phyloP scores from a whole-genome alignment of 1,140 invertebrate genomes.

The Bombus confusus region DNA sequence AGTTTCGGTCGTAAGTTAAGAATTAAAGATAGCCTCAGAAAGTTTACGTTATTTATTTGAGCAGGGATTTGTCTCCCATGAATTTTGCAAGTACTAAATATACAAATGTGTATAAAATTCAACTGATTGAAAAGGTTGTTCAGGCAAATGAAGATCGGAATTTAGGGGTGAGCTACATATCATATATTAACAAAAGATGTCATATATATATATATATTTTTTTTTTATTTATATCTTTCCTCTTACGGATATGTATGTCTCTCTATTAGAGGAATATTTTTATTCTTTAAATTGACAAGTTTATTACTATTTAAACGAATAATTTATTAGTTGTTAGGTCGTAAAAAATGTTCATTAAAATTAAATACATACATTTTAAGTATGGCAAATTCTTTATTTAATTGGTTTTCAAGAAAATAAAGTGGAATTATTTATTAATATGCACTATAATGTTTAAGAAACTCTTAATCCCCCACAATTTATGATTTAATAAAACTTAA shows the following conservation, averaged over 20 bases:
- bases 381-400: not conserved
- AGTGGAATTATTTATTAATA: not conserved
- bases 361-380: not conserved
- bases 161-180: constrained; percentile 8
- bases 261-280: too few species aligned
- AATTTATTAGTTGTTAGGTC: not conserved
- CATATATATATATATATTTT: not conserved
- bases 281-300: too few species aligned
- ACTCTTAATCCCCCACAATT: not conserved
- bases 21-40: constrained; percentile 40
- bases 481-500: not conserved
- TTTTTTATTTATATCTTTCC: too few species aligned
- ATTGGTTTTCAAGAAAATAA: not conserved
- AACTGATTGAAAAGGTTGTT: not conserved
- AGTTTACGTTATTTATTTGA: constrained; percentile 5
- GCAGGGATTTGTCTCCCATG: not conserved
- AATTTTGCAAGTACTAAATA: not conserved
- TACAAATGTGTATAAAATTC: constrained; percentile 2
- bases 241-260: too few species aligned
- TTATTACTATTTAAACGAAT: not conserved
- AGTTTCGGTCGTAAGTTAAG: constrained; percentile 47
- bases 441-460: not conserved
- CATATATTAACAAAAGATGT: constrained; percentile 8
- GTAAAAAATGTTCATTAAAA: not conserved
- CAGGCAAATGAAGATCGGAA: not conserved